Evolutionary conservation across 1,140 invertebrate genomes (phyloP), one percentile per base, ranked within the genome.

Genomic region (Penaeus indicus): DNA sequence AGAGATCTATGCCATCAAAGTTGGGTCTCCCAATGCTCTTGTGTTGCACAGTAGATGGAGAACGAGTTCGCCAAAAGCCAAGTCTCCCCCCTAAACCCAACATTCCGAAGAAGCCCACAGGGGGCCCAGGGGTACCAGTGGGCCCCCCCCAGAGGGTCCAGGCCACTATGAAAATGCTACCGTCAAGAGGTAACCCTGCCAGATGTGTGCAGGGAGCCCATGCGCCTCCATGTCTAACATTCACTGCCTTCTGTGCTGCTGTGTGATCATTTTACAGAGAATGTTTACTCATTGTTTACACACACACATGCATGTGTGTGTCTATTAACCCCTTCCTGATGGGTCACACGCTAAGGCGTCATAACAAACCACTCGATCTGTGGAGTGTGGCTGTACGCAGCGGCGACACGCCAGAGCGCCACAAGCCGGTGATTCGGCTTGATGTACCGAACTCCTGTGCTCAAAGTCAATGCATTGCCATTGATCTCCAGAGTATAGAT

Each of bases 101-200:
- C 89, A 84, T 90, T 87, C 85, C 89, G 69, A 90, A 90, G 82
- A 84, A 89, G 82, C 88, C 85, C 61, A 63, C 64, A 18, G 32
- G 67, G 72, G 82, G 85, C 60, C 83, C 85, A 27, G 88, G 90
- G 81, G 85, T 85, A 81, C 88, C 89, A n/a, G 85, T 87, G 16
- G 89, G 85, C 32, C 81, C 89, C 32, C 90, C 90, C 38, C 85
- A 88, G 85, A 84, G 89, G 78, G 90, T 91, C 38, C 90, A 91
- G 54, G 90, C 90, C 27, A 91, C 86, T 77, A 90, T 91, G 84
- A 91, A 85, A 89, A 85, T 78, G 22, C 84, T 91, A 54, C 90
- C 90, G 38, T 61, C 78, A 22, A 90, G 89, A 90, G 89, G 89
- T 90, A 90, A 90, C 85, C 69, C 63, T 60, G 62, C 62, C 60